These are phyloP conservation scores for Monopterus albus DNA, from an alignment of 2,113 vertebrate species.

Conservation along the genomic window DNA sequence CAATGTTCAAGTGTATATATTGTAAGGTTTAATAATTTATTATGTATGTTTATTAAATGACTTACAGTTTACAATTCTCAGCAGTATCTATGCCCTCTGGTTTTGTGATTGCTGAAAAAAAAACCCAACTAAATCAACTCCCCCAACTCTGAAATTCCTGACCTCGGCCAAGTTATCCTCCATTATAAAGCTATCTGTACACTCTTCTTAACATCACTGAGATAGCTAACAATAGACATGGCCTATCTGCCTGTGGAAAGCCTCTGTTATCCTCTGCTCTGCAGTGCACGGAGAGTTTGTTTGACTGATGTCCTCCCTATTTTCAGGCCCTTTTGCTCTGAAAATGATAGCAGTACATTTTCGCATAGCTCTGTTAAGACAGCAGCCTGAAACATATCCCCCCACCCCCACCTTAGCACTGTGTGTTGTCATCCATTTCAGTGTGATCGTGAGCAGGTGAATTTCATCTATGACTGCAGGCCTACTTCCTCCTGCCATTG, in stretches of 20 bases:
- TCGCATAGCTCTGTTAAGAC: conserved; percentile 44
- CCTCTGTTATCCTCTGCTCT: conserved; percentile 12
- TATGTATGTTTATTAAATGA: too few species aligned
- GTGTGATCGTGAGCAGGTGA: conserved; percentile 24
- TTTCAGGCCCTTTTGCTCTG: conserved; percentile 12
- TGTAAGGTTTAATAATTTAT: too few species aligned
- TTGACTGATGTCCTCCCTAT: conserved; percentile 47
- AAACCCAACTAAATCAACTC: neutral
- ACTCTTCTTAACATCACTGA: conserved; percentile 35
- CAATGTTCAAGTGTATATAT: too few species aligned
- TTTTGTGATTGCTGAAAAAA: too few species aligned
- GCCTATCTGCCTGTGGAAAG: conserved; percentile 7
- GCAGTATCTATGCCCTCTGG: too few species aligned
- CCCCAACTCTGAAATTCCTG: neutral
- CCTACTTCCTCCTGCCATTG: neutral
- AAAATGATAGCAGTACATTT: conserved; percentile 50
- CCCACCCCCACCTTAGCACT: neutral
- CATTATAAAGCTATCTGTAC: neutral
- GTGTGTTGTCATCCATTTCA: conserved; percentile 38
- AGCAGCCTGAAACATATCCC: conserved; percentile 10
- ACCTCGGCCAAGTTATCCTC: neutral
- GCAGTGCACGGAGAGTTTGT: conserved; percentile 17
- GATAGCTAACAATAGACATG: too few species aligned
- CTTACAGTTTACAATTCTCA: too few species aligned
- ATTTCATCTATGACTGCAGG: conserved; percentile 25